Percentiles rank a stretch among this genome's conserved stretches.
These are phyloP conservation scores for Amphilophus citrinellus DNA, from an alignment of 2,113 vertebrate genomes.

Conservation along the genomic window DNA sequence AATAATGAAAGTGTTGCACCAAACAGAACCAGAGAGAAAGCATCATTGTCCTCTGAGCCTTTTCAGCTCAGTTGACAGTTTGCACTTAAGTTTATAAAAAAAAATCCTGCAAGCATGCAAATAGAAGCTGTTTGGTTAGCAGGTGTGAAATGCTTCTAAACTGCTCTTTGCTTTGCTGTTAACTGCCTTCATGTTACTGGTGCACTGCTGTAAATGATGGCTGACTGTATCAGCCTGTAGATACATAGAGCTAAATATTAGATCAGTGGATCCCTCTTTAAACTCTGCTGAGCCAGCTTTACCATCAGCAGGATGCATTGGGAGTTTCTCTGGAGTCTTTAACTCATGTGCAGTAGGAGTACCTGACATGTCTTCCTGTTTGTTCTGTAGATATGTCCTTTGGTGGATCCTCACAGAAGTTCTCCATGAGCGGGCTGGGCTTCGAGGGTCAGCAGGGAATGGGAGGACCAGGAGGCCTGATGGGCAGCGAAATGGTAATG, in stretches of 20 bases:
- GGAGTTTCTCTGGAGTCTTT: fast-evolving
- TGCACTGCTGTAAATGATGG: neutral
- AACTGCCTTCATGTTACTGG: neutral
- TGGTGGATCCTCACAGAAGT: constrained; percentile 91
- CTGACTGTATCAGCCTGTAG: neutral
- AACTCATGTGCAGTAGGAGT: neutral
- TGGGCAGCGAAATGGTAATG: constrained; percentile 98
- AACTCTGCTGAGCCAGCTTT: neutral
- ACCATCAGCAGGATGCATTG: neutral
- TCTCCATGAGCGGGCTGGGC: constrained; percentile 89
- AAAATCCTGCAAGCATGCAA: neutral
- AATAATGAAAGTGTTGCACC: no score
- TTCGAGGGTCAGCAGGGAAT: constrained; percentile 94
- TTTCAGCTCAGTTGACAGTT: no score
- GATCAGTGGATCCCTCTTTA: neutral
- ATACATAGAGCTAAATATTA: neutral
- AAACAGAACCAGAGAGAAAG: no score
- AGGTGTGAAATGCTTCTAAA: neutral
- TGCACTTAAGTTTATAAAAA: neutral
- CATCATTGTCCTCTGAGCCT: no score
- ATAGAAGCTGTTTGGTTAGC: neutral
- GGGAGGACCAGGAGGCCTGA: constrained; percentile 86
- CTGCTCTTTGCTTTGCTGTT: neutral
- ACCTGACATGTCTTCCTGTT: neutral
- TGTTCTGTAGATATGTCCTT: constrained; percentile 87